Percentiles rank a stretch among this genome's conserved stretches.
Evolutionary conservation across 2,888 invertebrate species (phyloP).

Genomic region (Desoria tigrina): DNA sequence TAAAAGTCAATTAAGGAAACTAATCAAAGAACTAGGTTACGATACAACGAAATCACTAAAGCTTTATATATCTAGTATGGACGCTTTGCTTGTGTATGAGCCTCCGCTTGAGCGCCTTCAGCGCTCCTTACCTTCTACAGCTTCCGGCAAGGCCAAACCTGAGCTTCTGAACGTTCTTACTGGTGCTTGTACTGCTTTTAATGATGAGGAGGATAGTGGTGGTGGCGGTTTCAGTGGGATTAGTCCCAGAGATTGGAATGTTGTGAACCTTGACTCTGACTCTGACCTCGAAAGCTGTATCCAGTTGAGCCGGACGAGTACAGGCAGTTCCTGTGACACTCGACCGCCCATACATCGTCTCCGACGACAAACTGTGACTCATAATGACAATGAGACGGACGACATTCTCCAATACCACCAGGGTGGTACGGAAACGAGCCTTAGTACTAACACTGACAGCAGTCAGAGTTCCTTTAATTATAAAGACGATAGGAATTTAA

Average conservation of each 20-base stretch:
- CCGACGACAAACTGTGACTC: no score
- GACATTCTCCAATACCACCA: no score
- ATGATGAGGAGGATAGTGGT: not conserved
- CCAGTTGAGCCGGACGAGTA: constrained; percentile 4
- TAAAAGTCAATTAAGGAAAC: constrained; percentile 28
- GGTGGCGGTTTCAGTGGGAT: not conserved
- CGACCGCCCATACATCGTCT: not conserved
- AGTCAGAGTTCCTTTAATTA: no score
- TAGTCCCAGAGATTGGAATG: not conserved
- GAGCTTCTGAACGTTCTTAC: constrained; percentile 48
- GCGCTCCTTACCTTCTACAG: constrained; percentile 13
- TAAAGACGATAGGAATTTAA: no score
- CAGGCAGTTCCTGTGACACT: constrained; percentile 14
- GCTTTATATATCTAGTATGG: constrained; percentile 52
- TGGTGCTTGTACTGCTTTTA: constrained; percentile 5
- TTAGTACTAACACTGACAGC: no score
- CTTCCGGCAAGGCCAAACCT: constrained; percentile 8
- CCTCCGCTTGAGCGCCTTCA: constrained; percentile 14
- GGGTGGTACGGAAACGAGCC: no score
- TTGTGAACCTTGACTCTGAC: constrained; percentile 8
- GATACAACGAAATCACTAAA: constrained; percentile 45
- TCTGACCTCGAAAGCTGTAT: constrained; percentile 16
- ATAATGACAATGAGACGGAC: constrained; percentile 10
- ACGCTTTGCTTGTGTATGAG: constrained; percentile 53
- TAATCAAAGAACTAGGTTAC: constrained; percentile 49